phyloP scores from a whole-genome alignment of 2,113 vertebrate genomes.

The Pachycephala philippinensis region DNA sequence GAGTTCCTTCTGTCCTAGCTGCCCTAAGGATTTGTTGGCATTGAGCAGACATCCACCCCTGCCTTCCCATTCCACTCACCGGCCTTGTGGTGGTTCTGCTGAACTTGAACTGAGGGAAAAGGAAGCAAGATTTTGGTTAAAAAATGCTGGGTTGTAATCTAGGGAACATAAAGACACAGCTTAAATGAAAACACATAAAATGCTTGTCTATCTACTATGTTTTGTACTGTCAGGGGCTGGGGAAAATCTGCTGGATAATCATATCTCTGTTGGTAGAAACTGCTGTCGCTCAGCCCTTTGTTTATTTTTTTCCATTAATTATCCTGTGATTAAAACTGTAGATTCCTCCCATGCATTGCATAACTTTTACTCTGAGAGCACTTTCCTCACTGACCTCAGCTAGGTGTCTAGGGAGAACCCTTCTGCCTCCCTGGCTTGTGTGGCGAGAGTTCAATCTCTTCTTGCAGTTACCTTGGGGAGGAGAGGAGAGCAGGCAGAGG shows the following conservation, averaged over 20 bases:
- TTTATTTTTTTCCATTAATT: neutral
- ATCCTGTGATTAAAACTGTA: neutral
- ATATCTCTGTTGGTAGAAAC: neutral
- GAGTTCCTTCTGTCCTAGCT: neutral
- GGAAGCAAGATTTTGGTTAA: neutral
- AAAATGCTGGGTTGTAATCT: neutral
- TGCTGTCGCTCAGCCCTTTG: neutral
- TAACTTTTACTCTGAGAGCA: neutral
- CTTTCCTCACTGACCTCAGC: neutral
- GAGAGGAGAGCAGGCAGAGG: neutral
- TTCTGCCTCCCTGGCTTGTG: neutral
- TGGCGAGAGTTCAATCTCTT: neutral
- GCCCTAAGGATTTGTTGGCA: neutral
- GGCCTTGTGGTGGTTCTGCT: neutral
- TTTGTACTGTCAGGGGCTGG: neutral
- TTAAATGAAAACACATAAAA: neutral
- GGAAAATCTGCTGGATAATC: neutral
- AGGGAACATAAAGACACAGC: neutral
- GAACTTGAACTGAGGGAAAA: neutral
- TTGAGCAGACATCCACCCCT: neutral
- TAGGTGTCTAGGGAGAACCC: neutral
- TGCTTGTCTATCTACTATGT: neutral
- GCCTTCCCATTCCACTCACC: neutral
- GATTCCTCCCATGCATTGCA: neutral
- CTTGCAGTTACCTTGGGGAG: neutral